Evolutionary conservation across 1,140 invertebrate species (phyloP).

Genomic region (Sarcophaga bullata): DNA sequence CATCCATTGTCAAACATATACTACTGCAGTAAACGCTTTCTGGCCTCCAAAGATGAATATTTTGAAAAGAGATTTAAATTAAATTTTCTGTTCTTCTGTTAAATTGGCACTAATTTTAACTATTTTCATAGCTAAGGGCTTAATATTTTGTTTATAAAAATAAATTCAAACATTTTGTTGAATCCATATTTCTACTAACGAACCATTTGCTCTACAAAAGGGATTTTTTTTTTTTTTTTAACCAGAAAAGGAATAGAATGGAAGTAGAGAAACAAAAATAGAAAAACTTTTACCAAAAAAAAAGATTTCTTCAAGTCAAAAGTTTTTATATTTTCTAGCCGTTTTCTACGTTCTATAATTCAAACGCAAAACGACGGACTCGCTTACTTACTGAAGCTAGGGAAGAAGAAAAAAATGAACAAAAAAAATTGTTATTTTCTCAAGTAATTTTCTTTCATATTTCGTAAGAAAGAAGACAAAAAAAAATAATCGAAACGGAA

Average conservation of each 20-base stretch:
- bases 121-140: no score
- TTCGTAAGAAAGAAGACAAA: not conserved
- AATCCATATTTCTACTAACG: not conserved
- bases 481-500: not conserved
- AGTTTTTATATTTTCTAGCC: slow-evolving; percentile 12
- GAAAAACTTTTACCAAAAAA: not conserved
- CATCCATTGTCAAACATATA: no score
- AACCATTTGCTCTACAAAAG: not conserved
- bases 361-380: not conserved
- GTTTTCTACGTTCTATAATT: not conserved
- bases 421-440: not conserved
- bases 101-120: no score
- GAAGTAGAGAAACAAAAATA: no score
- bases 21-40: no score
- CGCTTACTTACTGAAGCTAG: no score
- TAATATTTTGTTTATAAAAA: no score
- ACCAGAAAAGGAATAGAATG: not conserved
- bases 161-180: no score
- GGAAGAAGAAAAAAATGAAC: not conserved
- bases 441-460: not conserved
- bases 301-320: slow-evolving; percentile 22
- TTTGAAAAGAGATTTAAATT: no score
- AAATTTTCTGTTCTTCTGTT: no score
- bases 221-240: not conserved
- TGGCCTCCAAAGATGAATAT: no score